Evolutionary conservation across 2,113 vertebrate species (phyloP).

Genomic region (Todiramphus chloris): DNA sequence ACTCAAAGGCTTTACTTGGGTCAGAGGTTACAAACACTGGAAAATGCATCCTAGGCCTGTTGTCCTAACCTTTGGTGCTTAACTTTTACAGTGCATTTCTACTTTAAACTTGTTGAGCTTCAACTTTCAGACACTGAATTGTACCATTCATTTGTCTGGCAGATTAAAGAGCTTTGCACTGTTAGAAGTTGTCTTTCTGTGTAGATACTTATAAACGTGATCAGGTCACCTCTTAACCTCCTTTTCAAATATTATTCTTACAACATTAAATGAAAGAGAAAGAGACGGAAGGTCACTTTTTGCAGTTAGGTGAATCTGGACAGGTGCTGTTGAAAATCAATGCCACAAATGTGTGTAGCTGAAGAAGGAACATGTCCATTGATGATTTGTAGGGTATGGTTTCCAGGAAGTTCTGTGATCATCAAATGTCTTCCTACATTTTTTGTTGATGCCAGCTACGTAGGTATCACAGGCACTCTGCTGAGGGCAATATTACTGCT

Average conservation of each 20-base stretch:
- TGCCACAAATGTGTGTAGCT: background rate
- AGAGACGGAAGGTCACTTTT: background rate
- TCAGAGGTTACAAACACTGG: background rate
- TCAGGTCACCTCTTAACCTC: background rate
- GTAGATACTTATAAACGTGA: background rate
- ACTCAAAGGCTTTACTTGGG: background rate
- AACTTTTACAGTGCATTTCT: background rate
- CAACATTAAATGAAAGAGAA: background rate
- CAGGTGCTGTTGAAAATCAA: background rate
- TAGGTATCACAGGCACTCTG: constrained; percentile 9
- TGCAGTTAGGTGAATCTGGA: background rate
- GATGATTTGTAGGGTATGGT: constrained; percentile 37
- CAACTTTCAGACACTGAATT: background rate
- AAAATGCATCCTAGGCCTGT: background rate
- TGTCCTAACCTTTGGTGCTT: background rate
- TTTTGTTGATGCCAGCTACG: constrained; percentile 36
- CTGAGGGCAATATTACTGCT: constrained; percentile 9
- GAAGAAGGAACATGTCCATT: background rate
- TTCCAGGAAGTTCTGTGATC: constrained; percentile 27
- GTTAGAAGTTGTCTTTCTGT: background rate
- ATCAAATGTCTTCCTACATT: background rate
- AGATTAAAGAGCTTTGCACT: background rate
- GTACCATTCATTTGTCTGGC: background rate
- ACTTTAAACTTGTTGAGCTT: background rate
- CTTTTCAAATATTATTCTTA: background rate